Conservation (phyloP, 2,888 invertebrate species). For the Xanthia icteritia region DNA sequence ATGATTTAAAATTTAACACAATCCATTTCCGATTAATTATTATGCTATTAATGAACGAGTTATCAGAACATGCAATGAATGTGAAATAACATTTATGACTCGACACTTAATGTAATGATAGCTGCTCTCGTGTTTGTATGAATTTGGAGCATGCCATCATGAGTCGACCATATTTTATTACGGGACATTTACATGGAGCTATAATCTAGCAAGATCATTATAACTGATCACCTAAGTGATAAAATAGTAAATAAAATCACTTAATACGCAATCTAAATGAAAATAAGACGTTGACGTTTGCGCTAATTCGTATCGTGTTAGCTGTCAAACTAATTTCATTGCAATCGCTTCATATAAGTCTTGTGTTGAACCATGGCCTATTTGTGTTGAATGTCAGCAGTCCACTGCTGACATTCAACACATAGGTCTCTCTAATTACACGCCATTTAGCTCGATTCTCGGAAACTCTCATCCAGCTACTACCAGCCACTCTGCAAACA, state of each 20-base stretch:
- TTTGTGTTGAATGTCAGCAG: no score
- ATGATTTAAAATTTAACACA: slow-evolving; percentile 41
- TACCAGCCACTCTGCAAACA: neutral
- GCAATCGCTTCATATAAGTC: neutral
- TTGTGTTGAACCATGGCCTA: neutral
- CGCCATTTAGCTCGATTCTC: neutral
- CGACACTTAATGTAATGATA: slow-evolving; percentile 28
- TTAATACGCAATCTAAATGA: neutral
- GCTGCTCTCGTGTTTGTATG: slow-evolving; percentile 10
- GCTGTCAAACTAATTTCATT: neutral
- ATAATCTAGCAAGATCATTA: neutral
- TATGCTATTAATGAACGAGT: slow-evolving; percentile 18
- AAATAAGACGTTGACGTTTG: neutral
- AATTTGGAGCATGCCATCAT: slow-evolving; percentile 14
- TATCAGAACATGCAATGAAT: slow-evolving; percentile 48
- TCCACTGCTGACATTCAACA: no score
- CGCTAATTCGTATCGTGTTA: neutral
- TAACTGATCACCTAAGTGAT: neutral
- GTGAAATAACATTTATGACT: slow-evolving; percentile 38
- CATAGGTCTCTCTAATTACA: no score
- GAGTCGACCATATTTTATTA: slow-evolving; percentile 9
- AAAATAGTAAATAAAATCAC: neutral
- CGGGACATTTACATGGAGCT: neutral
- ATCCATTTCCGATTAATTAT: slow-evolving; percentile 50
- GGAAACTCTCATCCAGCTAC: neutral